phyloP scores from a whole-genome alignment of 1,140 invertebrate species.

The Triops cancriformis region DNA sequence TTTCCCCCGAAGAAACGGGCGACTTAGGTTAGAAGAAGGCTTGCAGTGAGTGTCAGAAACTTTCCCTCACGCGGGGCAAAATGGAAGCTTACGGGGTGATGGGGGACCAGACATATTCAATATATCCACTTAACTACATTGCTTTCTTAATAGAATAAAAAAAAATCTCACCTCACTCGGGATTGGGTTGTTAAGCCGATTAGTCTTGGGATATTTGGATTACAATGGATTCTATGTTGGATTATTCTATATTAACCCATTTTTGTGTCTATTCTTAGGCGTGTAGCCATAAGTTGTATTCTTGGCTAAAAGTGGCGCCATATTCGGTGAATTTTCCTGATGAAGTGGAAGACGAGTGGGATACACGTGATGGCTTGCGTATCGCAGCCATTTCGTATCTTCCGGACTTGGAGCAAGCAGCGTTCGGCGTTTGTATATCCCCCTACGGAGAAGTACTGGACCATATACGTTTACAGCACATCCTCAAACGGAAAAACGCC shows the following conservation, averaged over 20 bases:
- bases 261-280: constrained; percentile 30
- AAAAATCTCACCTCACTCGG: no score
- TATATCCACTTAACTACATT: no score
- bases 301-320: constrained; percentile 86
- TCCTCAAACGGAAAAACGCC: constrained; percentile 71
- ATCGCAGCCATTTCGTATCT: constrained; percentile 83
- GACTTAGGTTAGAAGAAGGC: no score
- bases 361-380: constrained; percentile 70
- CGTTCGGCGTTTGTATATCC: constrained; percentile 78
- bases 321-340: constrained; percentile 66
- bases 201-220: no score
- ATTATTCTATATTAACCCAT: neutral
- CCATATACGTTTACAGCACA: constrained; percentile 72
- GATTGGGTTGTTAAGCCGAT: no score
- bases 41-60: no score
- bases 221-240: neutral
- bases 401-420: constrained; percentile 72
- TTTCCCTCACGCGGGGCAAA: no score
- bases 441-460: constrained; percentile 87
- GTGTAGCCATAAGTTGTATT: constrained; percentile 65
- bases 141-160: no score
- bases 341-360: constrained; percentile 88
- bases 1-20: no score
- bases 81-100: no score
- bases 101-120: no score